phyloP scores from a whole-genome alignment of 2,113 vertebrate species.

The Myiozetetes cayanensis region DNA sequence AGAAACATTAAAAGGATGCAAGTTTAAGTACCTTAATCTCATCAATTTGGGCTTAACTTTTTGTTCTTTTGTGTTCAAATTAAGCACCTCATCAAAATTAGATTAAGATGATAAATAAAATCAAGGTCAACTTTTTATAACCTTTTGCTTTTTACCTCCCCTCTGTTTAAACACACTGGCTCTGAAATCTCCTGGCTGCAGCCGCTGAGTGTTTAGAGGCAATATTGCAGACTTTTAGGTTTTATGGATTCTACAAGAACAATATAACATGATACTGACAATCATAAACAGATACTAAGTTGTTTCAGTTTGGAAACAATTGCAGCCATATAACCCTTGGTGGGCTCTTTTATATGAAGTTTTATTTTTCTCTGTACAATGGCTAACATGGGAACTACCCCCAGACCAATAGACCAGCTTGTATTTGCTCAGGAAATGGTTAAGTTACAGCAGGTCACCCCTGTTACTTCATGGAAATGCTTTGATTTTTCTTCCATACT shows the following conservation, averaged over 20 bases:
- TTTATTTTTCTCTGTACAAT: constrained; percentile 68
- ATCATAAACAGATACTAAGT: constrained; percentile 76
- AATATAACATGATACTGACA: constrained; percentile 72
- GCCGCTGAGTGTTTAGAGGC: constrained; percentile 38
- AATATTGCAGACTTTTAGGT: constrained; percentile 62
- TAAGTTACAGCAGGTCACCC: constrained; percentile 61
- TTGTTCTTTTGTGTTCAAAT: constrained; percentile 37
- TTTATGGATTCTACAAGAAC: constrained; percentile 77
- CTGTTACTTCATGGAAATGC: constrained; percentile 61
- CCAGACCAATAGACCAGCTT: constrained; percentile 47
- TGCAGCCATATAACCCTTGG: constrained; percentile 72
- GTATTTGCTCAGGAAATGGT: constrained; percentile 71
- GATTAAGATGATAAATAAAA: constrained; percentile 40
- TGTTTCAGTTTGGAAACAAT: constrained; percentile 72
- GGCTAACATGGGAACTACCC: constrained; percentile 62
- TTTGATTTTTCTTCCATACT: constrained; percentile 70
- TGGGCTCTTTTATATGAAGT: constrained; percentile 74
- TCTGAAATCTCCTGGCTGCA: neutral
- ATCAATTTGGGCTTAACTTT: neutral
- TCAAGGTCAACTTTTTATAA: constrained; percentile 38
- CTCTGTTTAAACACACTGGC: neutral
- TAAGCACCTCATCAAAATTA: constrained; percentile 50
- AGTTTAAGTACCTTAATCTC: neutral
- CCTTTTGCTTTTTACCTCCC: neutral
- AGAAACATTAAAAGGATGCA: neutral